A percentile compares a stretch with the other conserved stretches of the same genome.
Conservation (phyloP, 35 echinoderm and acorn worm species). For the Ophioderma brevispina region DNA sequence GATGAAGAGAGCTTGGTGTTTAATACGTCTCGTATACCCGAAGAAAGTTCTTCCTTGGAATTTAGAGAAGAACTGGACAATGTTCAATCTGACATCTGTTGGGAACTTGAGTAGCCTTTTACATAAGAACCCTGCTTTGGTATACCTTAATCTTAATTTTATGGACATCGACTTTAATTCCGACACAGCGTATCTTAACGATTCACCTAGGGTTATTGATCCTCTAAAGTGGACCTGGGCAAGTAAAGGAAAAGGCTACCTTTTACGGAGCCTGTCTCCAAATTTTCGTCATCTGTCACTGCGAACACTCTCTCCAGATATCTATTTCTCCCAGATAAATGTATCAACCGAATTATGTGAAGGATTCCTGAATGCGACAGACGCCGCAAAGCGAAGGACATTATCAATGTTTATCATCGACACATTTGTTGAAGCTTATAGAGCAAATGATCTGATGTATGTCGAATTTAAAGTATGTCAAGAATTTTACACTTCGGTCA, state of each 20-base stretch:
- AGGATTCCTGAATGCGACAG: neutral
- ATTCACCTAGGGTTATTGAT: neutral
- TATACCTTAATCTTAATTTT: neutral
- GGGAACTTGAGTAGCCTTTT: no score
- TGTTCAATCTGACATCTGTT: no score
- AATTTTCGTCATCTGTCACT: neutral
- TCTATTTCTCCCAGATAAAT: neutral
- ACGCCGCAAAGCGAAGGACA: neutral
- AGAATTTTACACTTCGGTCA: neutral
- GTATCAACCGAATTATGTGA: neutral
- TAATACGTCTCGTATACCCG: no score
- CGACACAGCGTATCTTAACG: neutral
- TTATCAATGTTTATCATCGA: neutral
- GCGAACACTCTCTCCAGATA: neutral
- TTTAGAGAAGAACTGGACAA: no score
- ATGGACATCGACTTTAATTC: neutral
- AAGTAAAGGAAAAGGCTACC: neutral
- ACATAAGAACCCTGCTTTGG: neutral
- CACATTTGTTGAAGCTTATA: neutral
- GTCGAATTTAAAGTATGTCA: neutral
- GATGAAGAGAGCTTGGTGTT: no score
- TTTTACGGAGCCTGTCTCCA: neutral
- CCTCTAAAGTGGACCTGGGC: neutral
- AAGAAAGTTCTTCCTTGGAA: no score
- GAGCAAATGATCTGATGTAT: neutral